phyloP scores from a whole-genome alignment of 2,888 invertebrate genomes.

The Baronia brevicornis region DNA sequence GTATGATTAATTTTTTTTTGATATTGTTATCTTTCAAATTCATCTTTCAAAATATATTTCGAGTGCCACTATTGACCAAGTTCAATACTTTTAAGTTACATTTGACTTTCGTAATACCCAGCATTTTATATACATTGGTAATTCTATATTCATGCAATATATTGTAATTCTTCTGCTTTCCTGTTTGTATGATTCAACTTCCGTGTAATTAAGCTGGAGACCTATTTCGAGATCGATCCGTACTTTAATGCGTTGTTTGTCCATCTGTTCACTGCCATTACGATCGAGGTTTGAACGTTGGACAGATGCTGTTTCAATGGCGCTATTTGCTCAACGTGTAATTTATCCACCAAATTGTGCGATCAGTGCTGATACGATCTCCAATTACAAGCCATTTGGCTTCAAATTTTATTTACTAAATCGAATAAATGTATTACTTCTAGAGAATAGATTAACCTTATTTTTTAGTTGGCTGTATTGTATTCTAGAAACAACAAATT shows the following conservation, averaged over 20 bases:
- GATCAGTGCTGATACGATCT: constrained; percentile 22
- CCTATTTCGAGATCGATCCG: constrained; percentile 11
- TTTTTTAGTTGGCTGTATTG: too few species aligned
- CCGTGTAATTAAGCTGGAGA: constrained; percentile 3
- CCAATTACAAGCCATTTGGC: constrained; percentile 26
- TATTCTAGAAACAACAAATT: too few species aligned
- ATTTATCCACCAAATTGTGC: constrained; percentile 25
- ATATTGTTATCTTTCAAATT: too few species aligned
- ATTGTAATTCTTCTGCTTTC: background rate
- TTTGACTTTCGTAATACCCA: too few species aligned
- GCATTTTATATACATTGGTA: too few species aligned
- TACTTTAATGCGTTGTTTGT: constrained; percentile 29
- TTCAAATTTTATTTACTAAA: constrained; percentile 17
- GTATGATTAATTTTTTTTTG: background rate
- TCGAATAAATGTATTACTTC: too few species aligned
- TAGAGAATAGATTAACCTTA: too few species aligned
- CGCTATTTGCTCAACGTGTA: constrained; percentile 24
- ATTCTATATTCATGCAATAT: too few species aligned
- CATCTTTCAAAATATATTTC: too few species aligned
- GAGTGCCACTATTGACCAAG: too few species aligned
- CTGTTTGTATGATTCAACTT: background rate
- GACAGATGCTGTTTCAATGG: constrained; percentile 32
- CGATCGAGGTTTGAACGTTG: constrained; percentile 23
- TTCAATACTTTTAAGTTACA: too few species aligned
- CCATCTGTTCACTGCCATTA: constrained; percentile 47